A percentile compares a stretch with the other conserved stretches of the same genome.
These are phyloP conservation scores for Pantelozetes paolii DNA, from an alignment of 2,888 invertebrate genomes.

Conservation along the genomic window DNA sequence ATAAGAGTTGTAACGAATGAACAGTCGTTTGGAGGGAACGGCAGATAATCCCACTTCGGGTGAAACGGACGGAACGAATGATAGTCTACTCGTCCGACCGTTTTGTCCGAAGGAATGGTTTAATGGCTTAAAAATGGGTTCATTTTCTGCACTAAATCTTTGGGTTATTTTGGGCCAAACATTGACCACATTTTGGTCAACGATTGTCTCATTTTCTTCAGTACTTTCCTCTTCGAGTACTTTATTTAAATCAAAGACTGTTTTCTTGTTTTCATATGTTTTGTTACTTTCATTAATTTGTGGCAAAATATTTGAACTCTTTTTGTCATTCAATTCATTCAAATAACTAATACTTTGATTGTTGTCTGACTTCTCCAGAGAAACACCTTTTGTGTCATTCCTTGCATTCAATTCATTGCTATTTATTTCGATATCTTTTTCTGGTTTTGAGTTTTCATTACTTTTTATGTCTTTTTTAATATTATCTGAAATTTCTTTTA, in stretches of 20 bases:
- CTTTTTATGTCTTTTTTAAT: too few relatives aligned
- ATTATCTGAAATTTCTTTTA: too few relatives aligned
- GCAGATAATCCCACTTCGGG: background rate
- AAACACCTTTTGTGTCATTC: background rate
- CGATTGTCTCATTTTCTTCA: background rate
- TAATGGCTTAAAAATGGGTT: slow-evolving; percentile 14
- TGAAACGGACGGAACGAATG: background rate
- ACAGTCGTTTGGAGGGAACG: background rate
- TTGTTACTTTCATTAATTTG: background rate
- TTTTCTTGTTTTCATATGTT: background rate
- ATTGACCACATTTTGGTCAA: background rate
- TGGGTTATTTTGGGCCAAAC: background rate
- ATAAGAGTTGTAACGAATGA: slow-evolving; percentile 13
- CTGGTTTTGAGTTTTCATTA: too few relatives aligned
- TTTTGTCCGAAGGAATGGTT: slow-evolving; percentile 3
- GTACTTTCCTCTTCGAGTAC: background rate
- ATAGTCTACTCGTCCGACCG: slow-evolving; percentile 9
- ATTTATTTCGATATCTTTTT: too few relatives aligned
- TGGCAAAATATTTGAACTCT: background rate
- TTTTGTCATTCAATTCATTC: background rate
- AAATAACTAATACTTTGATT: background rate
- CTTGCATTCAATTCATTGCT: too few relatives aligned
- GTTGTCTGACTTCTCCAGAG: background rate
- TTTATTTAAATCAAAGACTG: background rate
- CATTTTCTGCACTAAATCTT: background rate